A percentile compares a stretch with the other conserved stretches of the same genome.
Conservation (phyloP, 2,797 vertebrate species). For the Pelodytes ibericus region DNA sequence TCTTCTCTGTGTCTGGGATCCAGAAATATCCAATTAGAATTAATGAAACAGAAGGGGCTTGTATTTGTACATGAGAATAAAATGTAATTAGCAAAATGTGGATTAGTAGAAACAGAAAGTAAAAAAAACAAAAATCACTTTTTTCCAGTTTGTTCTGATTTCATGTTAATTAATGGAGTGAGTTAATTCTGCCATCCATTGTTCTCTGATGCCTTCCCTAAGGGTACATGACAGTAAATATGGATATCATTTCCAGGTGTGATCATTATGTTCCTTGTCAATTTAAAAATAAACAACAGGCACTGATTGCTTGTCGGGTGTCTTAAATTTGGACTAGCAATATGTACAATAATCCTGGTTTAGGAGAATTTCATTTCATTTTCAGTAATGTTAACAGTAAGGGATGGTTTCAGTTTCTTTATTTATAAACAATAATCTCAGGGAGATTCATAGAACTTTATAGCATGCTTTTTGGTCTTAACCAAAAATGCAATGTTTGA, state of each 20-base stretch:
- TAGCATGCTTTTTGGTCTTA: no score
- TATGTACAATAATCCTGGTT: neutral
- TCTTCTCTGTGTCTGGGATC: constrained; percentile 21
- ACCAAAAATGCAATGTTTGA: no score
- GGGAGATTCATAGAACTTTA: no score
- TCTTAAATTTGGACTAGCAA: neutral
- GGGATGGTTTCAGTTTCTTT: no score
- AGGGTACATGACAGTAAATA: neutral
- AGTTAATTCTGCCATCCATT: neutral
- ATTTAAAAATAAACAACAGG: neutral
- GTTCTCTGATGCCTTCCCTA: neutral
- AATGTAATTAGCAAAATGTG: constrained; percentile 22
- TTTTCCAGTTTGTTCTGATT: neutral
- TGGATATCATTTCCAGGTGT: neutral
- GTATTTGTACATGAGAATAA: constrained; percentile 8
- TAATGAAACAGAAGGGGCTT: constrained; percentile 49
- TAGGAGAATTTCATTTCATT: no score
- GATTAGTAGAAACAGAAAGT: neutral
- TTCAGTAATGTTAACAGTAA: no score
- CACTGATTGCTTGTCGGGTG: neutral
- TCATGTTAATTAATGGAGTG: neutral
- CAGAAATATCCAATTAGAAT: constrained; percentile 33
- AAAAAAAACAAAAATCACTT: neutral
- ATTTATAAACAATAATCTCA: no score
- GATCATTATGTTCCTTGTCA: neutral